These are phyloP conservation scores for Calliopsis andreniformis DNA, from an alignment of 1,140 invertebrate genomes.

Conservation along the genomic window DNA sequence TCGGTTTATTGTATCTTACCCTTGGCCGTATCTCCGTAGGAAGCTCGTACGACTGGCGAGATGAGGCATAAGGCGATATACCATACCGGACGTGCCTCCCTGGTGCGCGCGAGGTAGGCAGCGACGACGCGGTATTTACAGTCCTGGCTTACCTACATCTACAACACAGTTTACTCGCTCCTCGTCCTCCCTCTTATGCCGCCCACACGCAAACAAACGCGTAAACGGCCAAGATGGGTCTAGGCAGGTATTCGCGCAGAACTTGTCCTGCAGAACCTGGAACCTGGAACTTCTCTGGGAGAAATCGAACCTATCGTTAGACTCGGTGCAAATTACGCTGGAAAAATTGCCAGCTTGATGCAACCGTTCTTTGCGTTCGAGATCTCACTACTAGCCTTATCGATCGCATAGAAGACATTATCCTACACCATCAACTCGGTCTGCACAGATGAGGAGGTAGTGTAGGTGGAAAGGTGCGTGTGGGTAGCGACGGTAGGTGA, in stretches of 20 bases:
- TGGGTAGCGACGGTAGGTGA: constrained; percentile 56
- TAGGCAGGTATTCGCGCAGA: constrained; percentile 6
- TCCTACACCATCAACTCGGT: constrained; percentile 16
- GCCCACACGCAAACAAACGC: constrained; percentile 50
- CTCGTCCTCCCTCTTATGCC: constrained; percentile 27
- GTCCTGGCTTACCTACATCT: constrained; percentile 59
- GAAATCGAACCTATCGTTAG: no score
- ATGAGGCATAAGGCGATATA: constrained; percentile 48
- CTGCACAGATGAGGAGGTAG: constrained; percentile 37
- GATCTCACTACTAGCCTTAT: constrained; percentile 1
- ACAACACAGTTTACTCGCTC: constrained; percentile 53
- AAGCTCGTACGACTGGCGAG: constrained; percentile 3
- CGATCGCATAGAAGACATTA: constrained; percentile 32
- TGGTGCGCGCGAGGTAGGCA: constrained; percentile 63
- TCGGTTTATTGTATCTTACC: constrained; percentile 40
- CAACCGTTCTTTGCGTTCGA: background rate
- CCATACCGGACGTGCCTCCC: constrained; percentile 58
- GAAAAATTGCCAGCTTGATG: no score
- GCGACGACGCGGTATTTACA: constrained; percentile 65
- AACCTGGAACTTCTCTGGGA: no score
- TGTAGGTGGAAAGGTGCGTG: constrained; percentile 56
- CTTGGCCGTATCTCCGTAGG: constrained; percentile 3
- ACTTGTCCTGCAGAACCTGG: no score
- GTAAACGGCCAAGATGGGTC: constrained; percentile 34
- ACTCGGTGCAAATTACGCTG: no score